Evolutionary conservation across 2,113 vertebrate genomes (phyloP), one percentile per base, ranked within the genome.

Genomic region (Himantopus leucocephalus): DNA sequence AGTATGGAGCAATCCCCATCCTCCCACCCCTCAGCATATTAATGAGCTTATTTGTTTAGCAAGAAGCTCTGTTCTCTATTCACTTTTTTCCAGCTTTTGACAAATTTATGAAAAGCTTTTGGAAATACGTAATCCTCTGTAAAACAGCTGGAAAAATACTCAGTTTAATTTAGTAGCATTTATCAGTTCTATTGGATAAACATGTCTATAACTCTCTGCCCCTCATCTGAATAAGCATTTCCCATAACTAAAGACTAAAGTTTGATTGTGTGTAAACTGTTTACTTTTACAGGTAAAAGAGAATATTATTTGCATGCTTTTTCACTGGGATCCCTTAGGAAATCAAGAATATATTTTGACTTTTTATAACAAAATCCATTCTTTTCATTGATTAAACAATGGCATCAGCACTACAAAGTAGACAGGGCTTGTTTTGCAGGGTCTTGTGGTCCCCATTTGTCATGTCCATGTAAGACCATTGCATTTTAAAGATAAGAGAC

Each of bases 401-500:
- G 21, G 5, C 72, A 92, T 67, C 83, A 92, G 37, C 48, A n/a
- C 26, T 47, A 45, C 0, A 0, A 80, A 72, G 24, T 15, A 92
- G 59, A 83, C 76, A 89, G 63, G 34, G 37, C 24, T 89, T 74
- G 37, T 72, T 92, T 84, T 87, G 15, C 35, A 93, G 39, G 26
- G 63, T 82, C 67, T 66, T 70, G 55, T 62, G 16, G 56, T 93
- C 43, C 32, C 48, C 41, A 72, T 95, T 88, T 85, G 55, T 85
- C 56, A 62, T 41, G 76, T 80, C 78, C 87, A 81, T 14, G 1
- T 29, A 80, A 63, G 41, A 86, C 74, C 63, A 67, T 24, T 96
- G 95, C 71, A 95, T 95, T 93, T 76, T 71, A 86, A 90, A 97
- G 95, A 97, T 94, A 97, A 96, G 84, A 80, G 21, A 82, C 58